These are phyloP conservation scores for Acipenser oxyrinchus DNA, from an alignment of 2,797 vertebrate genomes.

Conservation along the genomic window DNA sequence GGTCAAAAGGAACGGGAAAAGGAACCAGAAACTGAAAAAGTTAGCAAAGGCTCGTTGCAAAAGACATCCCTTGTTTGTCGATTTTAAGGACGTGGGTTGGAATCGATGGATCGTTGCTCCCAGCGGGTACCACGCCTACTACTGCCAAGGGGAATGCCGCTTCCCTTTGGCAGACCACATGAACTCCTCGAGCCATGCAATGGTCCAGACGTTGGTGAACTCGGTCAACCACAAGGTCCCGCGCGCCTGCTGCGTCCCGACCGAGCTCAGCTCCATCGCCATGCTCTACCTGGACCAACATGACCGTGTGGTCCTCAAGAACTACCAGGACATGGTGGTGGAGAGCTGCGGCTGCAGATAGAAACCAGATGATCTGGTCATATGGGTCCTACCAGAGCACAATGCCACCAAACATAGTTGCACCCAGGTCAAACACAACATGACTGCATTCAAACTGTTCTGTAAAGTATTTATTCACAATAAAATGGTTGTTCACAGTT, in stretches of 20 bases:
- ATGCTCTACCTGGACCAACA: constrained; percentile 71
- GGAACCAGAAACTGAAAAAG: constrained; percentile 59
- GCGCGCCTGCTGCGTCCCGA: constrained; percentile 68
- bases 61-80: constrained; percentile 70
- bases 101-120: constrained; percentile 77
- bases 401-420: no score
- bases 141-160: constrained; percentile 72
- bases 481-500: no score
- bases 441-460: no score
- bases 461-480: no score
- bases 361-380: constrained; percentile 14
- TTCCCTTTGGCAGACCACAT: constrained; percentile 76
- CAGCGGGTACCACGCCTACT: constrained; percentile 71
- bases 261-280: constrained; percentile 68
- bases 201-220: constrained; percentile 78
- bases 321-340: constrained; percentile 79
- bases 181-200: constrained; percentile 76
- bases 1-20: constrained; percentile 62
- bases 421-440: no score
- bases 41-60: constrained; percentile 60
- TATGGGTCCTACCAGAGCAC: no score
- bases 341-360: constrained; percentile 75
- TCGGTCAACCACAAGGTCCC: constrained; percentile 70
- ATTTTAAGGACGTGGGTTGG: constrained; percentile 76
- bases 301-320: constrained; percentile 71